A percentile compares a stretch with the other conserved stretches of the same genome.
phyloP scores from a whole-genome alignment of 2,888 invertebrate species.

The Zhuqinia jingwanae region DNA sequence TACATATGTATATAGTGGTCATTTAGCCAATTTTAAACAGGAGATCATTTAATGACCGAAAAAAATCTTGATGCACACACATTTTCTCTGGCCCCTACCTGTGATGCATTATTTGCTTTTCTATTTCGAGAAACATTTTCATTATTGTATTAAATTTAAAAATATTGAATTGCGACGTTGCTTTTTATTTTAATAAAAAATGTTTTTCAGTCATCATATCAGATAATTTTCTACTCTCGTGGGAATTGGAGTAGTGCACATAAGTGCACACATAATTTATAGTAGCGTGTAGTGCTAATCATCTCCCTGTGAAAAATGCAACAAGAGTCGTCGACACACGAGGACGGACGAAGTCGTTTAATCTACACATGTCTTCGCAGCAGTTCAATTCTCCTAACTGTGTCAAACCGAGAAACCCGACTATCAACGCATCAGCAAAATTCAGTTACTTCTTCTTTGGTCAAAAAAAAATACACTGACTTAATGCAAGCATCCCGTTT shows the following conservation, averaged over 20 bases:
- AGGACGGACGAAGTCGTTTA: background rate
- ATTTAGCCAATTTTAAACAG: no score
- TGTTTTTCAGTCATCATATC: background rate
- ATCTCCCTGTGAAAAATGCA: no score
- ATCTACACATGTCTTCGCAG: background rate
- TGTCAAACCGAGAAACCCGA: background rate
- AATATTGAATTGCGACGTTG: no score
- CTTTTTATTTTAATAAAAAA: no score
- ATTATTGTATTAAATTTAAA: no score
- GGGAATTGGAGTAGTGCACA: slow-evolving; percentile 26
- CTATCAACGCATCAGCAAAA: background rate
- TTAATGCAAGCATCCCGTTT: background rate
- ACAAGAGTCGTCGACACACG: no score
- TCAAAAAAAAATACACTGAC: background rate
- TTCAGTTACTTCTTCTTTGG: background rate
- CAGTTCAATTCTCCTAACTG: background rate
- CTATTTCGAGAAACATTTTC: no score
- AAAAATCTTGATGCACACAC: no score
- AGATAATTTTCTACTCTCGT: slow-evolving; percentile 7
- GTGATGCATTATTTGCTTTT: no score
- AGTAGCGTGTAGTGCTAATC: background rate
- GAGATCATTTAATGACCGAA: no score
- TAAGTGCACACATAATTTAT: slow-evolving; percentile 18
- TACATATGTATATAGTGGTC: no score
- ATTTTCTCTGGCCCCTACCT: no score